Conservation (phyloP, 2,797 vertebrate genomes). For the Clamator glandarius region DNA sequence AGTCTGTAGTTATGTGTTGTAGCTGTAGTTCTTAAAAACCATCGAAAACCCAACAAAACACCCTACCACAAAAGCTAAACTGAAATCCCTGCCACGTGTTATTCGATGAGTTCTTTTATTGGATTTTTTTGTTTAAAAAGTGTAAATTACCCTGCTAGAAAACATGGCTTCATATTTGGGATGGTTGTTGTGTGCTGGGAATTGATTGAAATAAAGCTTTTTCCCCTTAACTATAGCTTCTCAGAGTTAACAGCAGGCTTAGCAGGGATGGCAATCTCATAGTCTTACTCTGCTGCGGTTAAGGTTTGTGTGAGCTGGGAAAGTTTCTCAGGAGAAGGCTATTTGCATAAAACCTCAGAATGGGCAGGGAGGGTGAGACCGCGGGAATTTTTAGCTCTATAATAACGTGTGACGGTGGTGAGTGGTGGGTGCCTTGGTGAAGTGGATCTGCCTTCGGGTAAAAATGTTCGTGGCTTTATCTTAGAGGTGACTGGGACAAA, state of each 20-base stretch:
- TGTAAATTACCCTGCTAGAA: background rate
- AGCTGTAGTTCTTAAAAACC: background rate
- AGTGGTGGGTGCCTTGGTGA: background rate
- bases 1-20: background rate
- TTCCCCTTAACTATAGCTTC: background rate
- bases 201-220: background rate
- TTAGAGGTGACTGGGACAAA: background rate
- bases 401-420: background rate
- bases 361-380: background rate
- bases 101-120: background rate
- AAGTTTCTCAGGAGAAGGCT: slow-evolving; percentile 42
- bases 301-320: background rate
- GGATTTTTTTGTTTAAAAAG: background rate
- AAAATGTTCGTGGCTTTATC: background rate
- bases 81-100: background rate
- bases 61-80: too few species aligned
- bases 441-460: background rate
- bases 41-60: background rate
- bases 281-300: background rate
- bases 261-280: background rate
- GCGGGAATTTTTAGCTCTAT: background rate
- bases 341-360: background rate
- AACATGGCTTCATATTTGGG: background rate
- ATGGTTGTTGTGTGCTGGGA: background rate
- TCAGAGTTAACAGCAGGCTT: background rate